phyloP scores from a whole-genome alignment of 1,140 invertebrate species.

The Drosophila asahinai region DNA sequence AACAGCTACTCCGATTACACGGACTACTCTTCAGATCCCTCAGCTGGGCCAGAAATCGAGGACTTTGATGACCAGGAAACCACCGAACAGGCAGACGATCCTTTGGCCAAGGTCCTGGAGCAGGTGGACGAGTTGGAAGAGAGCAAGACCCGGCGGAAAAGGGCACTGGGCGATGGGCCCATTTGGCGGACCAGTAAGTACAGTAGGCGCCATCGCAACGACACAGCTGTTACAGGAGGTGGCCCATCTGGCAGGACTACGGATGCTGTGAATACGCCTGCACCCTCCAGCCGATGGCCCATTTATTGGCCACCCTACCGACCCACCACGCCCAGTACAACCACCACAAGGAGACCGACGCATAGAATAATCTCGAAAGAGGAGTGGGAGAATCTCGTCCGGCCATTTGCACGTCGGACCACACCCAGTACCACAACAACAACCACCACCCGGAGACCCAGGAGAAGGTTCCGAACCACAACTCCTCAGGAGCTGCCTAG shows the following conservation, averaged over 20 bases:
- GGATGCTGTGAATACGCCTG: background rate
- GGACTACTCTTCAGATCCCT: conserved; percentile 66
- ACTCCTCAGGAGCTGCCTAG: conserved; percentile 24
- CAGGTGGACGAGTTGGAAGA: conserved; percentile 47
- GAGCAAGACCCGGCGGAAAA: conserved; percentile 9
- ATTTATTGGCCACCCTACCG: conserved; percentile 25
- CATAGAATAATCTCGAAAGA: conserved; percentile 42
- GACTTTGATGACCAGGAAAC: conserved; percentile 36
- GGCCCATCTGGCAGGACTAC: conserved; percentile 24
- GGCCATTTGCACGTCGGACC: background rate
- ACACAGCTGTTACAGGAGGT: background rate
- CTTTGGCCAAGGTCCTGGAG: conserved; percentile 49
- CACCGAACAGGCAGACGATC: conserved; percentile 56
- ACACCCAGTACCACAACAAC: background rate
- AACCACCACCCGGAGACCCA: conserved; percentile 15
- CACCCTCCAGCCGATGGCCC: conserved; percentile 13
- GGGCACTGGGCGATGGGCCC: conserved; percentile 32
- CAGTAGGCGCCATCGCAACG: conserved; percentile 61
- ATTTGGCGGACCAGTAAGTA: conserved; percentile 54
- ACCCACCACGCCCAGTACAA: conserved; percentile 16
- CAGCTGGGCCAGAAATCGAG: conserved; percentile 2
- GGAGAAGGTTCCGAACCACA: conserved; percentile 10
- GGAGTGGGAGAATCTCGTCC: conserved; percentile 47
- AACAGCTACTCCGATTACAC: conserved; percentile 72
- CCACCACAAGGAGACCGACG: conserved; percentile 7